Evolutionary conservation across 1,140 invertebrate genomes (phyloP), one percentile per base, ranked within the genome.

Genomic region (Bombus polaris): DNA sequence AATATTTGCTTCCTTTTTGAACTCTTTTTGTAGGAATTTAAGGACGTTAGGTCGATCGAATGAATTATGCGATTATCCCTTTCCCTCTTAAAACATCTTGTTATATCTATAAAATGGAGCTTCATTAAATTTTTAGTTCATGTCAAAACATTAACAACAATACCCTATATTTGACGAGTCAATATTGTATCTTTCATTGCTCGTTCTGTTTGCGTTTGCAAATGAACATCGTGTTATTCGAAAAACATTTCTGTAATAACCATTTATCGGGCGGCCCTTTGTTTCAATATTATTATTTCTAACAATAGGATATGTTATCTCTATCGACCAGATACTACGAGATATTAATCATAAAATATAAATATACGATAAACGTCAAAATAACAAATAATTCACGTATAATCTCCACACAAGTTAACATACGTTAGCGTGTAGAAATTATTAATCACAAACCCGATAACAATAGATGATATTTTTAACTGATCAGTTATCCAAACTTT

Each of bases 381-480:
- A 53, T 53, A 53, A 53, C 47, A 22, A 53, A 53, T 8, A 53
- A 22, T 53, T 53, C 47, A 2, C 65, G 32, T 22, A 15, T 2
- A 35, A 35, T 22, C 22, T 35, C 32, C 65, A 25, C 32, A 35
- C 15, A 35, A 15, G 10, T 32, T n/a, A 18, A 25, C 32, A 68
- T 10, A 10, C 22, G 18, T 39, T 10, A 13, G 35, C 25, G 22
- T 13, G 3, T 2, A 35, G n/a, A 35, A 57, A 57, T 42, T 32
- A 71, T 71, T 66, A 32, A 71, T 57, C 37, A 39, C 12, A 15
- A 47, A 53, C 6, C 32, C 35, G 39, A 37, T 82, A 62, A 65
- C 44, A 82, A 39, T 65, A 35, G 81, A 74, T 74, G 47, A 65
- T 82, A 74, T 82, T 82, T 82, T 47, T 8, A 82, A n/a, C 42